Conservation (phyloP, 2,113 vertebrate genomes). For the Antennarius striatus region DNA sequence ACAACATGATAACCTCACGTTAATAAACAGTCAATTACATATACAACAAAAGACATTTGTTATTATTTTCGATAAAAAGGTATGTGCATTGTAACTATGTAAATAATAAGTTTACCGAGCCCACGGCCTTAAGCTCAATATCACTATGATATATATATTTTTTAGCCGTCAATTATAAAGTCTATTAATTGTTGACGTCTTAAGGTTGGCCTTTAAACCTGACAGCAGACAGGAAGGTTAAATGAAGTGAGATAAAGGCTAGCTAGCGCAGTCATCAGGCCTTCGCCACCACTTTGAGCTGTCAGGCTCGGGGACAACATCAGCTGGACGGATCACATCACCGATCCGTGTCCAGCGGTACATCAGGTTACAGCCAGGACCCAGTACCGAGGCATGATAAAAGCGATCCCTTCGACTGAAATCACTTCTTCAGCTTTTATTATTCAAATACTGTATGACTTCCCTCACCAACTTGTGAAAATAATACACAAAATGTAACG, state of each 20-base stretch:
- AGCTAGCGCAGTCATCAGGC: slow-evolving; percentile 53
- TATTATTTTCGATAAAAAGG: too few relatives aligned
- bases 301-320: slow-evolving; percentile 51
- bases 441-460: background rate
- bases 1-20: slow-evolving; percentile 23
- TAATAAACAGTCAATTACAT: background rate
- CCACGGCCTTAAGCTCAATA: background rate
- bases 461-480: slow-evolving; percentile 20
- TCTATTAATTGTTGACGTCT: too few relatives aligned
- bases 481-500: slow-evolving; percentile 6
- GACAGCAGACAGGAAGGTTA: slow-evolving; percentile 21
- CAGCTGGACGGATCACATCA: slow-evolving; percentile 26
- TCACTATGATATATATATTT: background rate
- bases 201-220: slow-evolving; percentile 15
- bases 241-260: slow-evolving; percentile 7
- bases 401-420: background rate
- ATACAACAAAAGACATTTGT: background rate
- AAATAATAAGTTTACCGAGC: background rate
- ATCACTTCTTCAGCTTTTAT: background rate
- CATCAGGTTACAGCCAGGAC: background rate
- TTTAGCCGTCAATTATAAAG: background rate
- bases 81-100: too few relatives aligned
- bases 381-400: background rate
- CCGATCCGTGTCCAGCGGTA: slow-evolving; percentile 19
- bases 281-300: slow-evolving; percentile 47